Evolutionary conservation across 2,113 vertebrate genomes (phyloP).

Genomic region (Boleophthalmus pectinirostris): DNA sequence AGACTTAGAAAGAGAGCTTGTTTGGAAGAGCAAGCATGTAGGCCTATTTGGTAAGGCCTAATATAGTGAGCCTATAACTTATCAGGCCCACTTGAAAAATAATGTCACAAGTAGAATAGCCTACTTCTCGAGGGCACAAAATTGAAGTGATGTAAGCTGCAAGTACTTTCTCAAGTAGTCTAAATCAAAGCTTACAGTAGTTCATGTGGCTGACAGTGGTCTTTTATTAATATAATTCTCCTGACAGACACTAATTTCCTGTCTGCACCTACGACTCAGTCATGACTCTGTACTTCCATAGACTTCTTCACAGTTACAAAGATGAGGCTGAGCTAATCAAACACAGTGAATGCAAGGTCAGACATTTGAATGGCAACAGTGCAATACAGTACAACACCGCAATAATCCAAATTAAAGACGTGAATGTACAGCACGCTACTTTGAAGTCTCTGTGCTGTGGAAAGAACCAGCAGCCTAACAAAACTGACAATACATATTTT

Average conservation of each 20-base stretch:
- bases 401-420: neutral
- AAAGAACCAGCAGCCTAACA: neutral
- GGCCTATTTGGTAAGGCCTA: too few species aligned
- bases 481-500: too few species aligned
- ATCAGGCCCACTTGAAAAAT: neutral
- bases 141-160: neutral
- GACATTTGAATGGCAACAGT: constrained; percentile 24
- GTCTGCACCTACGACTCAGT: constrained; percentile 6
- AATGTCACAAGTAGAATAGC: neutral
- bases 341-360: constrained; percentile 1
- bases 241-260: constrained; percentile 41
- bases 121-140: neutral
- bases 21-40: too few species aligned
- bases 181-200: neutral
- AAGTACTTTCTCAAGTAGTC: neutral
- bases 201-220: neutral
- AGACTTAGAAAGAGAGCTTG: too few species aligned
- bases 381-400: constrained; percentile 1
- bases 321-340: constrained; percentile 20
- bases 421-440: neutral
- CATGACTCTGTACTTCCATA: constrained; percentile 1
- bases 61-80: too few species aligned
- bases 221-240: neutral
- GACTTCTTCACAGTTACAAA: constrained; percentile 18
- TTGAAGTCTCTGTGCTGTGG: neutral